Evolutionary conservation across 2,113 vertebrate genomes (phyloP).

Genomic region (Archocentrus centrarchus): DNA sequence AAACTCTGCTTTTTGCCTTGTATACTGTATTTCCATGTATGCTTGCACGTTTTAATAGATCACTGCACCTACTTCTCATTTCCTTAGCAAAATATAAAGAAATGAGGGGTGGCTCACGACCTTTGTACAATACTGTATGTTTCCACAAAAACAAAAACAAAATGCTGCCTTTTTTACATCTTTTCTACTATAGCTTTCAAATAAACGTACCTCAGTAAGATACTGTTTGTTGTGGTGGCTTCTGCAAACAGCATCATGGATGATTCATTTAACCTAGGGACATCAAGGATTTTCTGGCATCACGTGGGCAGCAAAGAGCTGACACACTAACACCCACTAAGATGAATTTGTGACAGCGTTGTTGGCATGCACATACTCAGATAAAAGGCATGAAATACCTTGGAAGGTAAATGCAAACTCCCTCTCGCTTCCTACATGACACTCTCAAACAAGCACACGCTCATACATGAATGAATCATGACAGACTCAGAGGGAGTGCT

Average conservation of each 20-base stretch:
- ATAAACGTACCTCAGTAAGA: not conserved
- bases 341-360: slow-evolving; percentile 13
- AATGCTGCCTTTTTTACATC: rapidly evolving
- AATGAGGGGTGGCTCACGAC: not conserved
- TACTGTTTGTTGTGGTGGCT: not conserved
- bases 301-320: slow-evolving; percentile 5
- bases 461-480: slow-evolving; percentile 1
- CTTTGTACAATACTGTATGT: not conserved
- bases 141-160: not conserved
- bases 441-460: slow-evolving; percentile 19
- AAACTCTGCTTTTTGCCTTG: not conserved
- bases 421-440: slow-evolving; percentile 13
- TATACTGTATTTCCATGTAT: not conserved
- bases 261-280: slow-evolving; percentile 49
- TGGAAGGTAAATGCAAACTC: slow-evolving; percentile 14
- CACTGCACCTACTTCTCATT: not conserved
- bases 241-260: slow-evolving; percentile 15
- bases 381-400: slow-evolving; percentile 21
- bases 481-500: not conserved
- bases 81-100: not conserved
- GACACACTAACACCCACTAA: slow-evolving; percentile 23
- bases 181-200: slow-evolving; percentile 2
- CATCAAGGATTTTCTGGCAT: slow-evolving; percentile 24
- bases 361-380: slow-evolving; percentile 1
- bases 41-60: not conserved